These are phyloP conservation scores for Centropristis striata DNA, from an alignment of 2,113 vertebrate genomes.

Conservation along the genomic window DNA sequence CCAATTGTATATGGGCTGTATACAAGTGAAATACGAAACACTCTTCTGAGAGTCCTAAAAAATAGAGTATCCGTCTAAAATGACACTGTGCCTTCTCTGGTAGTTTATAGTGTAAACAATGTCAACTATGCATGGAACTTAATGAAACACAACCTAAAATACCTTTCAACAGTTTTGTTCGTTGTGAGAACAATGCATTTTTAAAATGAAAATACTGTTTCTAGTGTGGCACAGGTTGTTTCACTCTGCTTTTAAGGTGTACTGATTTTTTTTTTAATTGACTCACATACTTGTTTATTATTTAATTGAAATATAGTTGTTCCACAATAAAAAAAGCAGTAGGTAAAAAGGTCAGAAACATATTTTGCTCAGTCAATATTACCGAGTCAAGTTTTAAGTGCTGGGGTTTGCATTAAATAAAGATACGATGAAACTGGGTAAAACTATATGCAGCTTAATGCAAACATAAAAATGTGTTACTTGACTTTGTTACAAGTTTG, in stretches of 20 bases:
- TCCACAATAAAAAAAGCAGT: not conserved
- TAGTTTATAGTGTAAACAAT: not conserved
- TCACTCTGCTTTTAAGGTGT: not conserved
- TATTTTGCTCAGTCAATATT: not conserved
- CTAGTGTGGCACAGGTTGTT: not conserved
- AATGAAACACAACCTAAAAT: not conserved
- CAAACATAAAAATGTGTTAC: no score
- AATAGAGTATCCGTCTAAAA: conserved; percentile 40
- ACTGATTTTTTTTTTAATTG: no score
- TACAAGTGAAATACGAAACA: conserved; percentile 76
- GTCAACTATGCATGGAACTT: not conserved
- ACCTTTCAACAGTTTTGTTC: not conserved
- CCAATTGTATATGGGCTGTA: conserved; percentile 83
- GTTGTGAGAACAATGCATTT: not conserved
- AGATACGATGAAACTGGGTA: not conserved
- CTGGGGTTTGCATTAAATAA: not conserved
- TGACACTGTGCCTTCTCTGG: not conserved
- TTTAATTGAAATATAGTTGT: no score
- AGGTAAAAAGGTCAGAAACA: not conserved
- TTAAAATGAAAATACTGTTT: not conserved
- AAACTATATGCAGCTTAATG: not conserved
- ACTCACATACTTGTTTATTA: no score
- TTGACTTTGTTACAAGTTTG: not conserved
- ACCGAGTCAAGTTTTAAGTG: not conserved
- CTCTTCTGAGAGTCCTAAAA: conserved; percentile 60